Evolutionary conservation across 1,140 invertebrate species (phyloP), one percentile per base, ranked within the genome.

Genomic region (Brachionus koreanus): DNA sequence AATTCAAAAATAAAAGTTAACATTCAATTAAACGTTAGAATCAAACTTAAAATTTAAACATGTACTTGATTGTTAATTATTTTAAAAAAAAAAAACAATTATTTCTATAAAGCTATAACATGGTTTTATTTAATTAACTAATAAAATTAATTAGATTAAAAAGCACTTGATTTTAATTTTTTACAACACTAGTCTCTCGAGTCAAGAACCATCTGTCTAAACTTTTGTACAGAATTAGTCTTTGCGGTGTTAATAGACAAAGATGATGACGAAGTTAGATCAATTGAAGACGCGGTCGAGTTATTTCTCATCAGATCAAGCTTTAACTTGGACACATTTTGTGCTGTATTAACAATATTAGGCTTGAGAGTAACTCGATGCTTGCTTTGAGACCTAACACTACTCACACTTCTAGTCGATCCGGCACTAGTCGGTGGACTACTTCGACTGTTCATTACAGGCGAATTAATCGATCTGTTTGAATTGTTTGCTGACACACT

Each of bases 131-230:
- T 2, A 29, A 2, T 29, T 29, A 29, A 3, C 29, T 29, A 29
- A 2, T 29, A 29, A 29, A 29, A 2, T 29, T 29, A 29, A 29
- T 3, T 29, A 29, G 29, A 29, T 29, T 29, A 46, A 46, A n/a
- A n/a, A n/a, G 10, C 42, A 46, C 42, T 46, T 46, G 12, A 46
- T 13, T 4, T 13, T 19, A 52, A 52, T 19, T 52, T 13, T 52
- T 6, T 16, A 52, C 46, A 52, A 52, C 16, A 57, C 9, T 57
- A 72, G 42, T 74, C 69, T 46, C 69, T 74, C 1, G 69, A 74
- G n/a, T 74, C 69, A 2, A 49, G n/a, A 25, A 74, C 69, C 69
- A 74, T 74, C 13, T 74, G 42, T 49, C 69, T 74, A 74, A 74
- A 74, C 19, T 74, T 74, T 33, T 46, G 39, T 9, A 46, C 69